Conservation (phyloP, 1,140 invertebrate species). For the Drosophila setifemur region DNA sequence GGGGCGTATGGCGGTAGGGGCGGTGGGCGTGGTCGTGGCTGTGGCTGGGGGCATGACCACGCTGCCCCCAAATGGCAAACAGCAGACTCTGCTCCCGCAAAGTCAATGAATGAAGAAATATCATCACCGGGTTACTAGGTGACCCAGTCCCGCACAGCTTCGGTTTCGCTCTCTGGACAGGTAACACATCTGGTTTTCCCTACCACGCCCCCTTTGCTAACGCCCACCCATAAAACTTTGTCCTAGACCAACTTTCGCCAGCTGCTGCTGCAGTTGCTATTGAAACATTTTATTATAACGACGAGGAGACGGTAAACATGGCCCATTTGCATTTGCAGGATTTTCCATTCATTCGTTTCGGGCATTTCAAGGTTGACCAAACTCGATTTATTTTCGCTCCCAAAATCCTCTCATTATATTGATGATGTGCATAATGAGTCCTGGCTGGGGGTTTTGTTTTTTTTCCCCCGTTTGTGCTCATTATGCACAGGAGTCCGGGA, state of each 20-base stretch:
- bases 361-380: conserved; percentile 49
- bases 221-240: conserved; percentile 52
- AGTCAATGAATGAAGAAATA: conserved; percentile 69
- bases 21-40: conserved; percentile 18
- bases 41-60: conserved; percentile 17
- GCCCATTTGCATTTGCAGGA: conserved; percentile 4
- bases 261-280: conserved; percentile 44
- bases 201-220: not conserved
- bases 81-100: conserved; percentile 41
- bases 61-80: conserved; percentile 43
- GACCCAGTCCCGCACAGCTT: conserved; percentile 63
- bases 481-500: conserved; percentile 24
- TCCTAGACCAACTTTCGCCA: conserved; percentile 77
- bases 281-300: conserved; percentile 62
- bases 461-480: conserved; percentile 18
- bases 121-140: conserved; percentile 78
- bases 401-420: conserved; percentile 27
- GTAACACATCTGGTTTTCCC: conserved; percentile 1
- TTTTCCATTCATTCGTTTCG: conserved; percentile 23
- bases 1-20: no score
- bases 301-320: conserved; percentile 30
- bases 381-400: conserved; percentile 34
- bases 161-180: conserved; percentile 33
- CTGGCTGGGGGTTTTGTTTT: not conserved
- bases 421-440: conserved; percentile 47